Base-by-base conservation (phyloP, 2,113 vertebrate genomes). In the Chamaetylas fuelleborni region DNA sequence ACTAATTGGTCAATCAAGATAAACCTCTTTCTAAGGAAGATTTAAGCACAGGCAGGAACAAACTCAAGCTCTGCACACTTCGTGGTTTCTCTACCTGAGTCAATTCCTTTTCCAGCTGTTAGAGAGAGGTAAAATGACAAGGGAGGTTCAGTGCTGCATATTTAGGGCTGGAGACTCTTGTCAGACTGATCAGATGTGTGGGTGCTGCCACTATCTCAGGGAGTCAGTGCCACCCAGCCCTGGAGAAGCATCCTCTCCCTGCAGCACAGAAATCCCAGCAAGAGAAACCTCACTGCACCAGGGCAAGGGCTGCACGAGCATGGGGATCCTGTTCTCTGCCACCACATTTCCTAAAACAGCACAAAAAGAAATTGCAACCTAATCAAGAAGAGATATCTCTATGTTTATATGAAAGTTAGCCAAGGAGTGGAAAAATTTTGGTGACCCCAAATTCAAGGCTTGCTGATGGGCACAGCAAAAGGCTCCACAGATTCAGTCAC, bases 1-100 rank as follows among this genome's bases (percentile, higher is more conserved):
- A 73, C 80, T 92, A 94, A 92, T 74, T 83, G 79, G 60, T 70
- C 76, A 77, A 83, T 74, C 74, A 72, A 96, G 93, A 95, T 80
- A 90, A 88, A 79, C 5, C 45, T 79, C 73, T 43, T 82, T 18
- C 65, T 61, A 51, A 69, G 31, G 70, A 76, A 81, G 57, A 33
- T 36, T 90, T n/a, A 69, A 73, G 23, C 19, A 26, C 34, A 62
- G 34, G 38, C 36, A 86, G 61, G 67, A 88, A 80, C 25, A 71
- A 73, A 56, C 48, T 60, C 31, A 26, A 87, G 28, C 69, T 67
- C 28, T 60, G 19, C 14, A 62, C 28, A 4, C 18, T 33, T 78
- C 43, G 15, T 34, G 71, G 42, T 19, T 60, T 66, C 54, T 70
- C 42, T 19, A 4, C 23, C 19, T 40, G 24, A 29, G 24, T 71